phyloP scores from a whole-genome alignment of 2,797 vertebrate genomes.

The Neomorphus geoffroyi region DNA sequence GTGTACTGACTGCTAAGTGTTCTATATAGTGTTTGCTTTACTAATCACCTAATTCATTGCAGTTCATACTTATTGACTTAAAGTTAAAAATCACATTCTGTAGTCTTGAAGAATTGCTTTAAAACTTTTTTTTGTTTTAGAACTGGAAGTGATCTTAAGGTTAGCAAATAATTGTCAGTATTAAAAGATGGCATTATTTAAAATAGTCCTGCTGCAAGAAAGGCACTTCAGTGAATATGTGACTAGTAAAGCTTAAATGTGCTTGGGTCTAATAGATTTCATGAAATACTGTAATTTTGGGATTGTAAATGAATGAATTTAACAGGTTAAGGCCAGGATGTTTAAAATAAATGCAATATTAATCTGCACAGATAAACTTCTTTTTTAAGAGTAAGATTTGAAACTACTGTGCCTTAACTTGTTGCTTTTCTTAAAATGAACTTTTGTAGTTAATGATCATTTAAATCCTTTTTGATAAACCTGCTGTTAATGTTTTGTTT shows the following conservation, averaged over 20 bases:
- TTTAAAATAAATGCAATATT: constrained; percentile 84
- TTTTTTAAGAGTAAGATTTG: constrained; percentile 76
- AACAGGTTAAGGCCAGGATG: constrained; percentile 81
- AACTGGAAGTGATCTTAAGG: constrained; percentile 82
- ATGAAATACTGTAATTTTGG: constrained; percentile 80
- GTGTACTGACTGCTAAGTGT: constrained; percentile 89
- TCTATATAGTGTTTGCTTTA: constrained; percentile 86
- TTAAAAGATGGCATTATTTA: constrained; percentile 84
- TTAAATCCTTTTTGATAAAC: constrained; percentile 83
- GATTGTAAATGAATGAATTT: constrained; percentile 77
- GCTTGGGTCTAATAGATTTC: constrained; percentile 79
- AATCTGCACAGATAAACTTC: constrained; percentile 79
- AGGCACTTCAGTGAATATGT: constrained; percentile 87
- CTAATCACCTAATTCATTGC: constrained; percentile 92
- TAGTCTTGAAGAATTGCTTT: constrained; percentile 84
- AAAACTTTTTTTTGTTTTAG: constrained; percentile 77
- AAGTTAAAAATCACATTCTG: constrained; percentile 78
- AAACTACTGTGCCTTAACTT: constrained; percentile 93
- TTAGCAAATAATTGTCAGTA: constrained; percentile 85
- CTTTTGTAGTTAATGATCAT: constrained; percentile 82
- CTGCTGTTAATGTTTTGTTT: constrained; percentile 86
- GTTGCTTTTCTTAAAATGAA: constrained; percentile 80
- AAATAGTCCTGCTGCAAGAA: constrained; percentile 79
- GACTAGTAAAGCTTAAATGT: constrained; percentile 86
- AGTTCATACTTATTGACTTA: constrained; percentile 82